Evolutionary conservation across 2,113 vertebrate species (phyloP).

Genomic region (Mohoua ochrocephala): DNA sequence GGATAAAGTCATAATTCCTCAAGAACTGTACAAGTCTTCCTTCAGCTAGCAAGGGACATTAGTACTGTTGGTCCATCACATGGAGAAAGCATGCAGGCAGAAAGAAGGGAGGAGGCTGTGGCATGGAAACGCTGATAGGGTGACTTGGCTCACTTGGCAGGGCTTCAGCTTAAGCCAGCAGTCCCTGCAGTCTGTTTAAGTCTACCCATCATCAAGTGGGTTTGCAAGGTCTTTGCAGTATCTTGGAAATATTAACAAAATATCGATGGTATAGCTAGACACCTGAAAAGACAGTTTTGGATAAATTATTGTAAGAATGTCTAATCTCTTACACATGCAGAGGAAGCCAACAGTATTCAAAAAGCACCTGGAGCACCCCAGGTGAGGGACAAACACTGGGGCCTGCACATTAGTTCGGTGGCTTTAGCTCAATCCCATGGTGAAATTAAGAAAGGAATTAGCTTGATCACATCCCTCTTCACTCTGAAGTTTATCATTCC

Average conservation of each 20-base stretch:
- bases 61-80: neutral
- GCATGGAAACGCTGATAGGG: neutral
- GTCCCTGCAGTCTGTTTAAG: neutral
- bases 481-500: neutral
- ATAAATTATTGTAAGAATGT: neutral
- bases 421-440: neutral
- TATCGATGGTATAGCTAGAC: neutral
- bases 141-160: neutral
- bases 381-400: neutral
- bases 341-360: neutral
- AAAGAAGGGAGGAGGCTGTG: neutral
- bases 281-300: neutral
- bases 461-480: neutral
- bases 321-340: neutral
- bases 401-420: neutral
- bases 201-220: accelerated
- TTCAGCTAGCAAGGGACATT: neutral
- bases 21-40: neutral
- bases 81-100: neutral
- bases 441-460: neutral
- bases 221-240: neutral
- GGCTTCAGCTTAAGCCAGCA: neutral
- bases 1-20: neutral
- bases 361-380: neutral
- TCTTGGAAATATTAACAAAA: neutral